phyloP scores from a whole-genome alignment of 2,113 vertebrate species.

The Pionites leucogaster region DNA sequence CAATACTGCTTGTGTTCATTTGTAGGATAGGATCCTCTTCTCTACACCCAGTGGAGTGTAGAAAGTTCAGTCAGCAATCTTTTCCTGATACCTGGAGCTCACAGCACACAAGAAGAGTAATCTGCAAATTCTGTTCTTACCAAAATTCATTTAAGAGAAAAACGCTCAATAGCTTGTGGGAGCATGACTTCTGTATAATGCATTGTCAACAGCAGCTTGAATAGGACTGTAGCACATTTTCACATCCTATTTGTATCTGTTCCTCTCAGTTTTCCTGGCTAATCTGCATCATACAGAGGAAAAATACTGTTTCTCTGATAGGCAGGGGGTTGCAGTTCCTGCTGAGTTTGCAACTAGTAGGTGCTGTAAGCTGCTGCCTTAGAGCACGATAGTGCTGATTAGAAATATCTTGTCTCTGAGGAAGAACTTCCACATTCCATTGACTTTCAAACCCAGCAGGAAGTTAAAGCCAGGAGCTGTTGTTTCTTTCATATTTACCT shows the following conservation, averaged over 20 bases:
- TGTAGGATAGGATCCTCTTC: background rate
- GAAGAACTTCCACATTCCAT: background rate
- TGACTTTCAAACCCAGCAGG: background rate
- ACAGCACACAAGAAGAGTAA: background rate
- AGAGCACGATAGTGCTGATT: background rate
- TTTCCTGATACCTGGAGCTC: background rate
- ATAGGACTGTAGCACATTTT: background rate
- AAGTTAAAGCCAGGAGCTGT: background rate
- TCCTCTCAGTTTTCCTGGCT: background rate
- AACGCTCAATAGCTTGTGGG: background rate
- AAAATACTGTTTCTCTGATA: background rate
- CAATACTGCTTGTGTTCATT: background rate
- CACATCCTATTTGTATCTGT: background rate
- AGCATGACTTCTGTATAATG: background rate
- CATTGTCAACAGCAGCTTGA: background rate
- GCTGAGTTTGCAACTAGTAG: constrained; percentile 20
- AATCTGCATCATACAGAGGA: background rate
- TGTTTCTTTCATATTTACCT: constrained; percentile 19
- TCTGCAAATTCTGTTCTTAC: background rate
- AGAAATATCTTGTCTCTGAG: background rate
- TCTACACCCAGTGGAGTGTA: background rate
- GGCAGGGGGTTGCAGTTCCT: background rate
- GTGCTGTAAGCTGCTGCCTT: background rate
- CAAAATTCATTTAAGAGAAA: constrained; percentile 11
- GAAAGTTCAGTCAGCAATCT: background rate